Conservation (phyloP, 30 jellyfish, hydroid and myxozoan species). For the Aurelia coerulea region DNA sequence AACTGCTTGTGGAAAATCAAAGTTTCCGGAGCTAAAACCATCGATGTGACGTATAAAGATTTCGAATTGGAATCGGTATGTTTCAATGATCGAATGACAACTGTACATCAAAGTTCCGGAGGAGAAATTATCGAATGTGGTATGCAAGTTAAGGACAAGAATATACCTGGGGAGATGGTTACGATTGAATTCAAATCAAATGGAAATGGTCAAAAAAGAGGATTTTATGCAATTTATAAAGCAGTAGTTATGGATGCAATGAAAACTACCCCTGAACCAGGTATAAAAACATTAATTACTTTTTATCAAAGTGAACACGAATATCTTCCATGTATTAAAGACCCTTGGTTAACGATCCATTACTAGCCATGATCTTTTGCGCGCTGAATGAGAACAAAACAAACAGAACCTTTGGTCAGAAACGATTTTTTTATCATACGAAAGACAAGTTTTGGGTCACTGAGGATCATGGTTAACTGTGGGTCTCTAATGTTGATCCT, state of each 20-base stretch:
- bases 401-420: no score
- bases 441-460: no score
- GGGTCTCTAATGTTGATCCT: no score
- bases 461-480: no score
- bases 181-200: neutral
- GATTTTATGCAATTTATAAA: constrained; percentile 12
- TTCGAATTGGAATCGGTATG: constrained; percentile 17
- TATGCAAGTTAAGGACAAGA: no score
- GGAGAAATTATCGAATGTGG: neutral
- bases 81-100: constrained; percentile 23
- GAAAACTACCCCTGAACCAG: no score
- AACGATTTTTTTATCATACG: no score
- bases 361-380: no score
- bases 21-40: constrained; percentile 43
- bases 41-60: neutral
- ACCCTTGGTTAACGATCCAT: no score
- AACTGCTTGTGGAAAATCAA: constrained; percentile 54
- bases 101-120: neutral
- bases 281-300: neutral
- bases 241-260: neutral
- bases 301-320: neutral
- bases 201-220: neutral
- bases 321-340: no score
- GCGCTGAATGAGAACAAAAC: no score
- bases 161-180: neutral